These are phyloP conservation scores for Saturnia pavonia DNA, from an alignment of 2,888 invertebrate genomes.

Conservation along the genomic window DNA sequence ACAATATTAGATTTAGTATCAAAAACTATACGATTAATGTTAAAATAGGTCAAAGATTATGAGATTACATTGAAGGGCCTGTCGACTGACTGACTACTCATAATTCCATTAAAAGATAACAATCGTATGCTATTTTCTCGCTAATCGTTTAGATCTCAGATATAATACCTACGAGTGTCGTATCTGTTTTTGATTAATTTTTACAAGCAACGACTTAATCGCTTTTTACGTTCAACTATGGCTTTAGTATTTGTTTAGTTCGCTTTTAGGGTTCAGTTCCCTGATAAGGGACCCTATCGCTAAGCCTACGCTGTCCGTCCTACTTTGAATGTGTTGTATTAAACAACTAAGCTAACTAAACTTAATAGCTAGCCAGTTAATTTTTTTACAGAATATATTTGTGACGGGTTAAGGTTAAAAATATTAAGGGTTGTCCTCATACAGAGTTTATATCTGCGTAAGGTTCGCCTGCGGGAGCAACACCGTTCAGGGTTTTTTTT, in stretches of 20 bases:
- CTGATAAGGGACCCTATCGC: too few species aligned
- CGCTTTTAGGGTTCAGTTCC: not conserved
- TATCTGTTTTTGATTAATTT: not conserved
- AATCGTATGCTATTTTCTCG: conserved; percentile 14
- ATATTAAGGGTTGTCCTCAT: too few species aligned
- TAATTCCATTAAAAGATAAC: conserved; percentile 22
- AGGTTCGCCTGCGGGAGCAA: too few species aligned
- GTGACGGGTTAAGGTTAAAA: too few species aligned
- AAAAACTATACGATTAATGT: conserved; percentile 13
- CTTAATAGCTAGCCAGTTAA: too few species aligned
- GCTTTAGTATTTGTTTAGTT: not conserved
- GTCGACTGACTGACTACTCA: conserved; percentile 8
- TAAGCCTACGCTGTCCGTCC: too few species aligned
- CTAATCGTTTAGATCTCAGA: conserved; percentile 15
- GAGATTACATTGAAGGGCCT: conserved; percentile 13
- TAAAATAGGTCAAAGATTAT: conserved; percentile 25
- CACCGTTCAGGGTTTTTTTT: too few species aligned
- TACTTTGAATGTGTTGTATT: too few species aligned
- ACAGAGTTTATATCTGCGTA: too few species aligned
- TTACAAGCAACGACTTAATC: not conserved
- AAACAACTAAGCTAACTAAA: too few species aligned
- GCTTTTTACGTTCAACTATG: not conserved
- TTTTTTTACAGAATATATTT: too few species aligned
- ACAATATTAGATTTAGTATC: not conserved
- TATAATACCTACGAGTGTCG: not conserved